phyloP scores from a whole-genome alignment of 1,140 invertebrate genomes.

The Thaumetopoea pityocampa region DNA sequence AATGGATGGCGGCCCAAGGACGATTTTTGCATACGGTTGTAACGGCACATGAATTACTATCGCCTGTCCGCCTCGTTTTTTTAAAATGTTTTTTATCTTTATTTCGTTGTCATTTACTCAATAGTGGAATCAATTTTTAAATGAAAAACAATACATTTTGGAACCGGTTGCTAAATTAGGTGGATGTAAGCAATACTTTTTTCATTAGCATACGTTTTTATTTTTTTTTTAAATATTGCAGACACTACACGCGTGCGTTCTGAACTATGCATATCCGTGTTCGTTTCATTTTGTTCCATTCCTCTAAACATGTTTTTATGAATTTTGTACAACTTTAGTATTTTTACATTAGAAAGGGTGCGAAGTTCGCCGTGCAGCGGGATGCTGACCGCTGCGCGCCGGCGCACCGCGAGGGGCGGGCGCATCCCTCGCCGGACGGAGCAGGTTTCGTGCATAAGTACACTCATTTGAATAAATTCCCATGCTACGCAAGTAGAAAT shows the following conservation, averaged over 20 bases:
- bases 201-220: neutral
- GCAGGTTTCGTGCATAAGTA: constrained; percentile 53
- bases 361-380: constrained; percentile 12
- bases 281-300: too few species aligned
- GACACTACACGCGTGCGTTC: too few species aligned
- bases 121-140: neutral
- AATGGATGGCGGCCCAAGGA: constrained; percentile 48
- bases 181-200: neutral
- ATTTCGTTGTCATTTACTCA: constrained; percentile 1
- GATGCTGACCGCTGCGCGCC: constrained; percentile 25
- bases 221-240: too few species aligned
- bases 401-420: constrained; percentile 20
- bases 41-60: constrained; percentile 36
- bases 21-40: constrained; percentile 53
- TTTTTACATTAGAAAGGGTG: too few species aligned
- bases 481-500: constrained; percentile 31
- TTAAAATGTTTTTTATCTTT: constrained; percentile 9
- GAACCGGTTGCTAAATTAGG: constrained; percentile 1
- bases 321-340: too few species aligned
- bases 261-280: too few species aligned
- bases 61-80: constrained; percentile 1
- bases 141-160: constrained; percentile 1
- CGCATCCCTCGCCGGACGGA: constrained; percentile 18
- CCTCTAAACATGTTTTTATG: too few species aligned
- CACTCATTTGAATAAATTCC: constrained; percentile 64